Conservation (phyloP, 2,113 vertebrate species). For the Tragelaphus buxtoni region DNA sequence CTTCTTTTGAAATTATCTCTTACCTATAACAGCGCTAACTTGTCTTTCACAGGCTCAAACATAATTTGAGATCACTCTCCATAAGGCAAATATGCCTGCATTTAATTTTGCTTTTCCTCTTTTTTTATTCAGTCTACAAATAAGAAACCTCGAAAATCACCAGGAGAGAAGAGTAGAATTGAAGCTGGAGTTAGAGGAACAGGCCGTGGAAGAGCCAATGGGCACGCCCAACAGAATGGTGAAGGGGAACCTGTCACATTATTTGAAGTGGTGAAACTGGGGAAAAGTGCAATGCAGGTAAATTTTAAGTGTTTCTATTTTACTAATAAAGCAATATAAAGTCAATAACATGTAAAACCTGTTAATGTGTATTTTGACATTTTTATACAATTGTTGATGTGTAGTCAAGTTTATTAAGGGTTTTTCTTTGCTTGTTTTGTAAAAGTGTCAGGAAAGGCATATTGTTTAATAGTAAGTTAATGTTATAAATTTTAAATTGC, state of each 20-base stretch:
- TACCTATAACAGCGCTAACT: not conserved
- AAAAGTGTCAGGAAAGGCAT: not conserved
- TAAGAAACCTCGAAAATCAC: slow-evolving; percentile 93
- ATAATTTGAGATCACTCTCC: not conserved
- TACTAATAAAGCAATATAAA: not conserved
- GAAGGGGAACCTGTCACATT: slow-evolving; percentile 94
- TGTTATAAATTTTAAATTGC: not conserved
- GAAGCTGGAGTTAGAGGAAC: slow-evolving; percentile 82
- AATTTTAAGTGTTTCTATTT: slow-evolving; percentile 40
- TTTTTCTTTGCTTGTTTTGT: not conserved
- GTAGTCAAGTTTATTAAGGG: not conserved
- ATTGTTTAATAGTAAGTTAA: not conserved
- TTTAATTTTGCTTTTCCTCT: slow-evolving; percentile 58
- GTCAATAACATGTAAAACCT: not conserved
- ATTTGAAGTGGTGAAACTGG: slow-evolving; percentile 96
- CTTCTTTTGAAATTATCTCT: not conserved
- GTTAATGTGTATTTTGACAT: not conserved
- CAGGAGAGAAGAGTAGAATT: slow-evolving; percentile 86
- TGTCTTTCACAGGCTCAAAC: not conserved
- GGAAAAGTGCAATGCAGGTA: slow-evolving; percentile 99
- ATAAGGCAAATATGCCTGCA: slow-evolving; percentile 32
- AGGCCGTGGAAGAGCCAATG: slow-evolving; percentile 90
- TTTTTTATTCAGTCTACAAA: slow-evolving; percentile 85
- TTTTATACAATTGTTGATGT: not conserved
- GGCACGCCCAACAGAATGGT: slow-evolving; percentile 93